Percentiles rank a stretch among this genome's conserved stretches.
phyloP scores from a whole-genome alignment of 2,888 invertebrate genomes.

The Leptinotarsa tumamoca region DNA sequence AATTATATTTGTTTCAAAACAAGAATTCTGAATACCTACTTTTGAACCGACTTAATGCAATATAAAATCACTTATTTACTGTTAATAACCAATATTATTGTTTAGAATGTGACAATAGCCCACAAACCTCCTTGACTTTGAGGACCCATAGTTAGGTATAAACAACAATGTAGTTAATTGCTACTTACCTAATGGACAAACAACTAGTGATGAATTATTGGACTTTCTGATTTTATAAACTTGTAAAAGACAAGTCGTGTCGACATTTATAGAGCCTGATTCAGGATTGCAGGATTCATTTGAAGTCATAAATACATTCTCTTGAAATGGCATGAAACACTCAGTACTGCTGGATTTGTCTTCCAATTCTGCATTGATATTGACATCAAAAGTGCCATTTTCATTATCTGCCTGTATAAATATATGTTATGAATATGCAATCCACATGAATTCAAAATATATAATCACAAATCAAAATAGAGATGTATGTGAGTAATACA shows the following conservation, averaged over 20 bases:
- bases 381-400: not conserved
- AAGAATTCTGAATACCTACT: too few species aligned
- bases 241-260: slow-evolving; percentile 46
- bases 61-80: too few species aligned
- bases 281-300: not conserved
- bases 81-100: too few species aligned
- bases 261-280: not conserved
- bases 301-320: not conserved
- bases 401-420: not conserved
- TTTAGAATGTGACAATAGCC: too few species aligned
- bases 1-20: too few species aligned
- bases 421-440: too few species aligned
- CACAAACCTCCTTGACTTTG: too few species aligned
- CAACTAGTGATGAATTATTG: slow-evolving; percentile 47
- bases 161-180: not conserved
- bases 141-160: not conserved
- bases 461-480: not conserved
- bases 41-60: too few species aligned
- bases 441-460: too few species aligned
- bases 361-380: not conserved
- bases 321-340: slow-evolving; percentile 2
- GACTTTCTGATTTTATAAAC: slow-evolving; percentile 52
- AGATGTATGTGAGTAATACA: too few species aligned
- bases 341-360: not conserved
- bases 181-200: slow-evolving; percentile 47